Evolutionary conservation across 2,888 invertebrate genomes (phyloP).

Genomic region (Diaprepes abbreviatus): DNA sequence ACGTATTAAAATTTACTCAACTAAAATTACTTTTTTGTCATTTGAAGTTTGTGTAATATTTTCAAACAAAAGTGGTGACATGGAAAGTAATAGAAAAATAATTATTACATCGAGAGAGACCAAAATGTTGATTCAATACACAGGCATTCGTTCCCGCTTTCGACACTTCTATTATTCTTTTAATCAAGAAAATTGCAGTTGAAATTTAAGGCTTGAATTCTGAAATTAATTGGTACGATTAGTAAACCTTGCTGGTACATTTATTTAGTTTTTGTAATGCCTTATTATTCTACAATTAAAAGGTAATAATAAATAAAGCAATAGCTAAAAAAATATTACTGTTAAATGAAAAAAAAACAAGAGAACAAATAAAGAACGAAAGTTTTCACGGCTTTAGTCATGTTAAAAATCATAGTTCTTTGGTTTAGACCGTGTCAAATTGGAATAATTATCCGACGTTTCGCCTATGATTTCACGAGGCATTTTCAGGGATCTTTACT

Average conservation of each 20-base stretch:
- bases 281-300: too few relatives aligned
- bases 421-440: too few relatives aligned
- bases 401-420: too few relatives aligned
- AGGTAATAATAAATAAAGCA: background rate
- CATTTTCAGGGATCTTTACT: too few relatives aligned
- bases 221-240: conserved; percentile 3
- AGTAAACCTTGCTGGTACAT: background rate
- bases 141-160: conserved; percentile 7
- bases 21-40: background rate
- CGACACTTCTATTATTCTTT: conserved; percentile 17
- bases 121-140: conserved; percentile 15
- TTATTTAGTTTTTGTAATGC: background rate
- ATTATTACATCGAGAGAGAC: background rate
- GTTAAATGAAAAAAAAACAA: too few relatives aligned
- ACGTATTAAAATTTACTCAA: too few relatives aligned
- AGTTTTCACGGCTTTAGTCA: too few relatives aligned
- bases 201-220: conserved; percentile 1
- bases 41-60: background rate
- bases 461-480: too few relatives aligned
- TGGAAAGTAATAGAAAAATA: background rate
- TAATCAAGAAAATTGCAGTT: conserved; percentile 14
- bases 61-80: conserved; percentile 1
- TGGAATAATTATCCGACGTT: too few relatives aligned
- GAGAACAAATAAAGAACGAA: too few relatives aligned
- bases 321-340: too few relatives aligned